Evolutionary conservation across 1,140 invertebrate genomes (phyloP).

Genomic region (Stegodyphus dumicola): DNA sequence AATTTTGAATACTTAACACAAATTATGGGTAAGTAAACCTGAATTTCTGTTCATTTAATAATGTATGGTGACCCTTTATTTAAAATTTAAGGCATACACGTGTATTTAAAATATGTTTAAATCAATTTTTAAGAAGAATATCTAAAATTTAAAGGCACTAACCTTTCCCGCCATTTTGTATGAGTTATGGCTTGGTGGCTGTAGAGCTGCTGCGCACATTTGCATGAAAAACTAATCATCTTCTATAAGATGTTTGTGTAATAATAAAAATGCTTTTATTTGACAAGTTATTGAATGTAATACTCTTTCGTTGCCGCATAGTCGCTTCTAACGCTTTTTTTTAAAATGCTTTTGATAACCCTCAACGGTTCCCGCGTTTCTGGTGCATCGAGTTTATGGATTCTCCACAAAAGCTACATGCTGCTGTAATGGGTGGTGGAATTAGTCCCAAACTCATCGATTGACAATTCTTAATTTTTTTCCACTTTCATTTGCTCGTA

Average conservation of each 20-base stretch:
- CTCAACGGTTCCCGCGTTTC: conserved; percentile 44
- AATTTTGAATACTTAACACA: conserved; percentile 57
- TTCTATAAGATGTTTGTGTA: conserved; percentile 24
- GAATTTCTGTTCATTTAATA: conserved; percentile 16
- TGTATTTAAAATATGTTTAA: conserved; percentile 21
- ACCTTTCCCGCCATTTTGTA: conserved; percentile 62
- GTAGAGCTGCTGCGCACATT: conserved; percentile 59
- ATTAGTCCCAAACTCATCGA: conserved; percentile 50
- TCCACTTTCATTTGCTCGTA: neutral
- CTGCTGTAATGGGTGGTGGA: conserved; percentile 51
- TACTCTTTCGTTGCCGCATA: neutral
- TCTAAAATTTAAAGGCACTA: conserved; percentile 60
- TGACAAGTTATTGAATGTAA: neutral
- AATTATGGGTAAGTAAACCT: conserved; percentile 57
- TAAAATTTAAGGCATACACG: neutral
- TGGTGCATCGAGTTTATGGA: conserved; percentile 56
- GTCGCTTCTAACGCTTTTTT: neutral
- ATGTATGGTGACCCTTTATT: conserved; percentile 10
- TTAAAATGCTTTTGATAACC: neutral
- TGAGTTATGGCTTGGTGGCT: conserved; percentile 60
- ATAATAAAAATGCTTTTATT: conserved; percentile 3
- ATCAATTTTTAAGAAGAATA: conserved; percentile 51
- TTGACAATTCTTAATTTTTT: conserved; percentile 57
- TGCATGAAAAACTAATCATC: conserved; percentile 58
- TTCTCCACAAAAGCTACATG: conserved; percentile 55